Conservation (phyloP, 1,140 invertebrate species). For the Drosophila simulans region DNA sequence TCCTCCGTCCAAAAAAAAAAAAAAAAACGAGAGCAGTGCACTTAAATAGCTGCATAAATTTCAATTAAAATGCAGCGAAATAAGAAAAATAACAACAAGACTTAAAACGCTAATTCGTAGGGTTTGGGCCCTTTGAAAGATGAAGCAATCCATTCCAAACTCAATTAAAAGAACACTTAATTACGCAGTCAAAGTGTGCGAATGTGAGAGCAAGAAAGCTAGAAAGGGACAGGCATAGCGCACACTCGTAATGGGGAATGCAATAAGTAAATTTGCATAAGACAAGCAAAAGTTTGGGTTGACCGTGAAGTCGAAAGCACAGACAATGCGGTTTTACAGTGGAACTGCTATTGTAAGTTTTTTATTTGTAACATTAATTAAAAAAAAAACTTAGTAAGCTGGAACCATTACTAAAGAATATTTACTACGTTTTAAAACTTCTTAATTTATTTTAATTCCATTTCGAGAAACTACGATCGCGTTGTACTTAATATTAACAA, state of each 20-base stretch:
- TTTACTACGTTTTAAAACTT: too few relatives aligned
- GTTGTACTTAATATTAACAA: too few relatives aligned
- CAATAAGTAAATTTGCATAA: conserved; percentile 65
- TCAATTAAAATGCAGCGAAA: conserved; percentile 73
- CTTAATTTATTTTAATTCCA: too few relatives aligned
- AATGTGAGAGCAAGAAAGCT: conserved; percentile 8
- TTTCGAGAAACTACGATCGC: too few relatives aligned
- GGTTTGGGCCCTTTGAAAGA: conserved; percentile 29
- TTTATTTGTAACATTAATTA: too few relatives aligned
- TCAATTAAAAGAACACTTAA: conserved; percentile 77
- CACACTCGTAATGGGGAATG: conserved; percentile 43
- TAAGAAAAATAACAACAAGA: conserved; percentile 48
- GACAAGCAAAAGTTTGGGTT: conserved; percentile 50
- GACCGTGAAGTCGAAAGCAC: conserved; percentile 58
- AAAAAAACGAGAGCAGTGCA: conserved; percentile 14
- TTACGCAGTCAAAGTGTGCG: conserved; percentile 54
- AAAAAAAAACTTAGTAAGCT: too few relatives aligned
- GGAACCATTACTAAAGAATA: too few relatives aligned
- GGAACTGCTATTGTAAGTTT: neutral
- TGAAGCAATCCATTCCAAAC: conserved; percentile 59
- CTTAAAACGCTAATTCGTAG: conserved; percentile 21
- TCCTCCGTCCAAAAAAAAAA: conserved; percentile 23
- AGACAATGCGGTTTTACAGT: conserved; percentile 23
- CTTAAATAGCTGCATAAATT: conserved; percentile 80
- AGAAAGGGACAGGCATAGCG: conserved; percentile 16